Conservation (phyloP, 2,797 vertebrate genomes). For the Oryzias dopingdopingensis region DNA sequence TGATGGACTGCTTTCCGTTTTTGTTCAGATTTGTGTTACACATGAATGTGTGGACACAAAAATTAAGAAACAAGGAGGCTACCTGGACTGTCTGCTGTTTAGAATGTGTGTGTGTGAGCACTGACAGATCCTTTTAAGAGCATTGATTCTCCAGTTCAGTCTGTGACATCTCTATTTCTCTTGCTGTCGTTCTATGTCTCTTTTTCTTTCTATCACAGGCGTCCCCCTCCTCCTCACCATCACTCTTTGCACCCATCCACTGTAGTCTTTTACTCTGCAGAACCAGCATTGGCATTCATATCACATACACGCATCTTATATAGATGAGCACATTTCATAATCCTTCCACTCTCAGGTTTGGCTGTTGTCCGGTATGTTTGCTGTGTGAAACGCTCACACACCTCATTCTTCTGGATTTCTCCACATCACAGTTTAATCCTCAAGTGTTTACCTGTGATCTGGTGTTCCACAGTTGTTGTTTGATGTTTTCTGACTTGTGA, state of each 20-base stretch:
- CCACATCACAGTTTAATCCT: conserved; percentile 26
- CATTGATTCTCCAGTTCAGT: no score
- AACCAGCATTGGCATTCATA: conserved; percentile 54
- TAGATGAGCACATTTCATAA: conserved; percentile 35
- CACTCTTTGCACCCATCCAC: conserved; percentile 27
- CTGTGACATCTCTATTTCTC: conserved; percentile 14
- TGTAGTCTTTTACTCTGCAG: conserved; percentile 30
- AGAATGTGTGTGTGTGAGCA: conserved; percentile 8
- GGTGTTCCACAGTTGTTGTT: conserved; percentile 43
- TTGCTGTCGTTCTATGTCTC: conserved; percentile 1
- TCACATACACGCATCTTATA: conserved; percentile 20
- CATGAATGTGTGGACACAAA: neutral
- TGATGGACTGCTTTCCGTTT: conserved; percentile 31
- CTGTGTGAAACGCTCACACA: conserved; percentile 38
- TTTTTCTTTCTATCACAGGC: neutral
- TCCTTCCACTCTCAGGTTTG: conserved; percentile 19
- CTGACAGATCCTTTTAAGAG: conserved; percentile 2
- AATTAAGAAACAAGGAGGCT: conserved; percentile 3
- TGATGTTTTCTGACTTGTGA: conserved; percentile 37
- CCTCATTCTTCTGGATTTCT: conserved; percentile 27
- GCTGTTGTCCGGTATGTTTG: conserved; percentile 28
- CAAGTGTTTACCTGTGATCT: conserved; percentile 35
- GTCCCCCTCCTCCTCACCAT: conserved; percentile 13
- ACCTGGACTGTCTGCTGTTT: conserved; percentile 3
- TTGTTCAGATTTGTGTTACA: neutral